phyloP scores from a whole-genome alignment of 2,113 vertebrate genomes.

The Carollia perspicillata region DNA sequence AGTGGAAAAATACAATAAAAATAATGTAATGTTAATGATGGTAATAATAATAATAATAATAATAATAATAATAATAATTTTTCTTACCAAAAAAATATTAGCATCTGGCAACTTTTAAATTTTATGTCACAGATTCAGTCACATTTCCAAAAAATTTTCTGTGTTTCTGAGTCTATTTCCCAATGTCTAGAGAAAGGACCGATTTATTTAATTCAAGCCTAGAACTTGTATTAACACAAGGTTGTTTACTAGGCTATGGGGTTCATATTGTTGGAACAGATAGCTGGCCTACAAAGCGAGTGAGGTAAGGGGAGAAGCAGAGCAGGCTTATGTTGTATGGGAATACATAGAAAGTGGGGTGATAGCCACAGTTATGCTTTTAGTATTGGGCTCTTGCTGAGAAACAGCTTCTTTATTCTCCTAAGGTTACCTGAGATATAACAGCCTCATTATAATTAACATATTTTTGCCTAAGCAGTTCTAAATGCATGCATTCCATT shows the following conservation, averaged over 20 bases:
- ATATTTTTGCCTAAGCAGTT: not conserved
- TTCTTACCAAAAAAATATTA: not conserved
- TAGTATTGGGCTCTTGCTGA: not conserved
- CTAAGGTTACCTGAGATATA: not conserved
- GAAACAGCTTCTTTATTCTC: not conserved
- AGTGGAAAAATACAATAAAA: no score
- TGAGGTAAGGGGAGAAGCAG: not conserved
- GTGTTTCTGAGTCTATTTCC: not conserved
- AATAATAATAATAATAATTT: no score
- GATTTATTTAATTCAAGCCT: not conserved
- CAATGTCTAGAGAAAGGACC: not conserved
- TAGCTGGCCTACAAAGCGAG: not conserved
- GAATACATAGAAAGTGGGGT: not conserved
- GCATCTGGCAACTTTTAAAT: not conserved
- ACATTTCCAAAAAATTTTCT: not conserved
- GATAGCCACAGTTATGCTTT: not conserved
- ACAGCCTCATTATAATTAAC: not conserved
- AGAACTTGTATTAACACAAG: not conserved
- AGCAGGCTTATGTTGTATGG: not conserved
- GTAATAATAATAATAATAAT: no score
- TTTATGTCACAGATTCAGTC: not conserved
- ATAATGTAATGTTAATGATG: no score
- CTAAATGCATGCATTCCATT: not conserved
- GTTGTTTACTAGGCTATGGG: not conserved
- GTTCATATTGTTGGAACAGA: not conserved